Base-by-base conservation (phyloP, 1,140 invertebrate species). In the Sitobion miscanthi region DNA sequence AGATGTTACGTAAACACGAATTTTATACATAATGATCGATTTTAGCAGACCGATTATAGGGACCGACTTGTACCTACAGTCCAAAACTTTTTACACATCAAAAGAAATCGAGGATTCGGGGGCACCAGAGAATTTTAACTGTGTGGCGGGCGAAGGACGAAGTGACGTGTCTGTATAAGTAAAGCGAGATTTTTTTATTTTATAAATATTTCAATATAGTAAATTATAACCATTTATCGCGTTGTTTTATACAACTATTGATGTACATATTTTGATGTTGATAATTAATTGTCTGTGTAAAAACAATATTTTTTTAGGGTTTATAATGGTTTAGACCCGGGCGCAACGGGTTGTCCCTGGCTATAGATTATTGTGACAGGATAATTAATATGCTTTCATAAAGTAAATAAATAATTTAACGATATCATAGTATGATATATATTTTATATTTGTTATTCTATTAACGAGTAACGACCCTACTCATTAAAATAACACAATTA, bases 301-400 rank as follows among this genome's bases (percentile, higher is more conserved):
- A 77, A 77, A 77, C 30, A 77, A 77, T 77, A 77, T 77, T 77
- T 77, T 69, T 77, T 77, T 77, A 77, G 62, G 62, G 62, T 77
- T 30, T n/a, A 77, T 77, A 77, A n/a, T 77, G 62, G 62, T 77
- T 77, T 77, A 17, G 62, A 77, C 30, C 62, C 62, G n/a, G 30
- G 62, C 62, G 30, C 62, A 77, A 77, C 62, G 62, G 62, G 62
- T 77, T 77, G 62, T n/a, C 62, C 62, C 62, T 77, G 5, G 62
- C 62, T n/a, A 77, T 77, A 77, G 62, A 77, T 77, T 77, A 77
- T 77, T 77, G 62, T 77, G 62, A 77, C 62, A 77, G 62, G 62
- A 77, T 77, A 77, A 77, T 77, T 77, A 77, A 77, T 77, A n/a
- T 77, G 62, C 62, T 77, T 77, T 35, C 14, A 77, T 77, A 77